A percentile compares a stretch with the other conserved stretches of the same genome.
phyloP scores from a whole-genome alignment of 2,888 invertebrate species.

The Eurytoma adleriae region DNA sequence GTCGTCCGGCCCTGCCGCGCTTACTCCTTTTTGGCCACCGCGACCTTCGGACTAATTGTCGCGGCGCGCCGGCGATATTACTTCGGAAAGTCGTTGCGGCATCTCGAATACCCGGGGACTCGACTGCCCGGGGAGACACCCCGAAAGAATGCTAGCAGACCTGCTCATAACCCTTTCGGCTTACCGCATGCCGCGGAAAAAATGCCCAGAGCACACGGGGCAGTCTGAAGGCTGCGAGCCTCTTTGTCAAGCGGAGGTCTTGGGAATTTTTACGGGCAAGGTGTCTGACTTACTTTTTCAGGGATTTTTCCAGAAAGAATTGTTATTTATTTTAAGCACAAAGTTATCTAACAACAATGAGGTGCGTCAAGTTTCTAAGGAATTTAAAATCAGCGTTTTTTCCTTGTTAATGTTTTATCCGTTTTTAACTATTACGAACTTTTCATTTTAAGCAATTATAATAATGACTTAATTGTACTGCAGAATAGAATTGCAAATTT shows the following conservation, averaged over 20 bases:
- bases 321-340: not conserved
- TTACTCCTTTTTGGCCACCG: slow-evolving; percentile 53
- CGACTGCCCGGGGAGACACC: not conserved
- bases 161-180: slow-evolving; percentile 54
- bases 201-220: not conserved
- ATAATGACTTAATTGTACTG: too few relatives aligned
- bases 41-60: slow-evolving; percentile 49
- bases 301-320: not conserved
- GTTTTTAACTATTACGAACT: too few relatives aligned
- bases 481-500: too few relatives aligned
- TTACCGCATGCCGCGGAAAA: slow-evolving; percentile 40
- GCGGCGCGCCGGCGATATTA: slow-evolving; percentile 25
- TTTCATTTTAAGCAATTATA: too few relatives aligned
- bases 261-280: not conserved
- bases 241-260: not conserved
- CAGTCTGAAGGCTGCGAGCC: slow-evolving; percentile 17
- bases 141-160: slow-evolving; percentile 27
- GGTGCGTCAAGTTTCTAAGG: too few relatives aligned
- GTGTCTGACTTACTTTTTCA: not conserved
- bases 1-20: slow-evolving; percentile 6
- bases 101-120: not conserved
- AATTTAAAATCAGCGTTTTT: too few relatives aligned
- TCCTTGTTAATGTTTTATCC: too few relatives aligned
- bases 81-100: slow-evolving; percentile 47
- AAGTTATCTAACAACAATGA: not conserved